These are phyloP conservation scores for Mycetomoellerius zeteki DNA, from an alignment of 1,140 invertebrate species.

Conservation along the genomic window DNA sequence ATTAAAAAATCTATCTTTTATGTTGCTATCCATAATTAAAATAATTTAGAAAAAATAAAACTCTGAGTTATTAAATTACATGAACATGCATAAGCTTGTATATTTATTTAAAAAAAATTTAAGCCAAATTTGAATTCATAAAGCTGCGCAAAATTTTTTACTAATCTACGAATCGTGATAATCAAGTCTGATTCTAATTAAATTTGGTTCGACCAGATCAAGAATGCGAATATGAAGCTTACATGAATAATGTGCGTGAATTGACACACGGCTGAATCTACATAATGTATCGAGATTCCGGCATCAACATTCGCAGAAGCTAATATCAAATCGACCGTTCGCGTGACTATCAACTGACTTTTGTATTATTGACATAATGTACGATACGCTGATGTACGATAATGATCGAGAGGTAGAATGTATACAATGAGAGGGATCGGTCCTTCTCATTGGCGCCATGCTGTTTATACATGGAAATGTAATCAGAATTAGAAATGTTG, in stretches of 20 bases:
- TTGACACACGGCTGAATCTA: slow-evolving; percentile 40
- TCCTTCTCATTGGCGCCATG: not conserved
- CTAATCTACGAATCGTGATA: not conserved
- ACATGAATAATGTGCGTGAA: slow-evolving; percentile 16
- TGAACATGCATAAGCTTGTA: not conserved
- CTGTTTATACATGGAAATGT: not conserved
- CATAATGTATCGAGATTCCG: slow-evolving; percentile 52
- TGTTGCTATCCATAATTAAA: not conserved
- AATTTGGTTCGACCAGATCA: not conserved
- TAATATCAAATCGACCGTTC: slow-evolving; percentile 53
- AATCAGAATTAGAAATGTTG: slow-evolving; percentile 15
- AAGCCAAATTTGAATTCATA: not conserved
- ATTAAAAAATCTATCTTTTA: not conserved
- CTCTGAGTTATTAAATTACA: not conserved
- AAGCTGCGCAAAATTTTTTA: not conserved
- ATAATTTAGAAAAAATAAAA: not conserved
- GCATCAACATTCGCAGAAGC: slow-evolving; percentile 36
- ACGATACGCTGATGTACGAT: slow-evolving; percentile 43
- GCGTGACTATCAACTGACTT: slow-evolving; percentile 50
- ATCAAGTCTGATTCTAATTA: not conserved
- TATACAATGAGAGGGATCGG: not conserved
- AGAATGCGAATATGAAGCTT: slow-evolving; percentile 28
- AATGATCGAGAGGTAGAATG: slow-evolving; percentile 39
- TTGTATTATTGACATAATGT: slow-evolving; percentile 42
- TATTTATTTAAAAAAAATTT: not conserved